Conservation (phyloP, 2,888 invertebrate genomes). For the Suillia variegata region DNA sequence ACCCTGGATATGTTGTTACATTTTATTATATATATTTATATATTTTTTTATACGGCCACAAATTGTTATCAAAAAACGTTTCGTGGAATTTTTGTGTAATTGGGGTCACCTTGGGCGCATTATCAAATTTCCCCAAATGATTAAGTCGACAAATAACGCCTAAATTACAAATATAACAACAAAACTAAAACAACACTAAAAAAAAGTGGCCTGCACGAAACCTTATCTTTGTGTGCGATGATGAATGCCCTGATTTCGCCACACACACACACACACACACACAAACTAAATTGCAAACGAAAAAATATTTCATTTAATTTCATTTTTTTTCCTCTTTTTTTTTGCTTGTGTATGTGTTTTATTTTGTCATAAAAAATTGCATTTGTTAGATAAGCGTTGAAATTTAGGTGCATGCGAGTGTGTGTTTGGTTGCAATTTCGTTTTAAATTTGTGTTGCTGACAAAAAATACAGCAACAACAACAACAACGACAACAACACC, state of each 20-base stretch:
- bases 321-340: too few species aligned
- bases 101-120: slow-evolving; percentile 51
- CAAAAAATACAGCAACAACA: background rate
- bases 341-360: too few species aligned
- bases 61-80: too few species aligned
- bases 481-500: background rate
- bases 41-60: too few species aligned
- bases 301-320: too few species aligned
- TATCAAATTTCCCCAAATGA: slow-evolving; percentile 53
- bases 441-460: background rate
- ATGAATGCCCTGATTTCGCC: slow-evolving; percentile 59
- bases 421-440: background rate
- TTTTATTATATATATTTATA: too few species aligned
- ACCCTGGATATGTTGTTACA: too few species aligned
- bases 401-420: background rate
- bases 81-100: slow-evolving; percentile 32
- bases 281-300: slow-evolving; percentile 50
- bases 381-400: slow-evolving; percentile 16
- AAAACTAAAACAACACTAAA: slow-evolving; percentile 25
- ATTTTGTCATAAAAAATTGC: slow-evolving; percentile 20
- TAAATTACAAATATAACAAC: slow-evolving; percentile 43
- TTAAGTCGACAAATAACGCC: slow-evolving; percentile 43
- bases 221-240: slow-evolving; percentile 51
- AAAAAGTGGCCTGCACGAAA: slow-evolving; percentile 32
- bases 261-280: slow-evolving; percentile 49